Conservation (phyloP, 2,888 invertebrate genomes). For the Zonitis immaculata region DNA sequence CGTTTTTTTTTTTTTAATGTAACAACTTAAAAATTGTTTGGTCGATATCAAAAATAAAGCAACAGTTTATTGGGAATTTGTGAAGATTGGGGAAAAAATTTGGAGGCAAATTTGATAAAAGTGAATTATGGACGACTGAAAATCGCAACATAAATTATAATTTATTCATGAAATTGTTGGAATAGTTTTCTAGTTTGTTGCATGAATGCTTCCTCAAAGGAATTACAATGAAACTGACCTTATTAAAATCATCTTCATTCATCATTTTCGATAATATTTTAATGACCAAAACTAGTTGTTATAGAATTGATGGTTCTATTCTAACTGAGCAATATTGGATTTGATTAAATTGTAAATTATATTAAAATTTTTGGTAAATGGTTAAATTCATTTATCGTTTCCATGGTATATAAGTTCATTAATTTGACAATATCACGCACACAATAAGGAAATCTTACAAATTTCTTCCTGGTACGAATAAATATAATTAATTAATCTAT, state of each 20-base stretch:
- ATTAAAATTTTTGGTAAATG: too few species aligned
- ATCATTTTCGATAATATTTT: constrained; percentile 28
- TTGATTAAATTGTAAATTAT: too few species aligned
- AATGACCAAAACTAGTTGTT: too few species aligned
- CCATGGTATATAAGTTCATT: constrained; percentile 19
- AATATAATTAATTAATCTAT: too few species aligned
- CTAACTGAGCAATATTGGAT: constrained; percentile 7
- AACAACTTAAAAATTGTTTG: too few species aligned
- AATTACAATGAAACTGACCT: constrained; percentile 29
- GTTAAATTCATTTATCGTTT: constrained; percentile 13
- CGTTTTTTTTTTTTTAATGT: neutral
- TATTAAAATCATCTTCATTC: constrained; percentile 40
- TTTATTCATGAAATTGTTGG: neutral
- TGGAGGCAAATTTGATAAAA: too few species aligned
- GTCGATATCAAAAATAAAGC: neutral
- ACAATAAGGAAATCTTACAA: constrained; percentile 6
- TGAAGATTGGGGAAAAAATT: too few species aligned
- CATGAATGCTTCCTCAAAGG: neutral
- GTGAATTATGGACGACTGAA: too few species aligned
- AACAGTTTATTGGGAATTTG: neutral
- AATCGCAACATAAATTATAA: too few species aligned
- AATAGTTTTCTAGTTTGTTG: neutral
- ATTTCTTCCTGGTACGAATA: neutral
- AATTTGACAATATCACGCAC: constrained; percentile 25
- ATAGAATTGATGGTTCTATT: too few species aligned